Evolutionary conservation across 1,140 invertebrate species (phyloP), one percentile per base, ranked within the genome.

Genomic region (Wasmannia auropunctata): DNA sequence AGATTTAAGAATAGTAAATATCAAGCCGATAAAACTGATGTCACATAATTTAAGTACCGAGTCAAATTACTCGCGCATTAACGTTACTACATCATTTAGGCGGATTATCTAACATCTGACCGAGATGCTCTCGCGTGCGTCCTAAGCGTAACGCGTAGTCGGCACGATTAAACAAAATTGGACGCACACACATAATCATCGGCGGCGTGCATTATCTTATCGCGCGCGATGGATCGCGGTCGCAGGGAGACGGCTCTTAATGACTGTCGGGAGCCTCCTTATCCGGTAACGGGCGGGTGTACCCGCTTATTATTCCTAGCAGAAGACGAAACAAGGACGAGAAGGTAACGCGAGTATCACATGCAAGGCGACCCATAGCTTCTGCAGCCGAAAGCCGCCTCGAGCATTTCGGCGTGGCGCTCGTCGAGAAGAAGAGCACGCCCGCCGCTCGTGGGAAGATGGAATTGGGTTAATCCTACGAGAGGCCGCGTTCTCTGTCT

Each of bases 281-380:
- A 62, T 63, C 62, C 83, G 60, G 40, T 62, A 76, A 49, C 60
- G 34, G 70, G 40, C 43, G 72, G 60, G 22, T 62, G 34, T 56
- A 80, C 58, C 74, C 63, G 87, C 84, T 89, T 88, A 84, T 89
- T 89, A 69, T 88, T 89, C 58, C 74, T 63, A 54, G 77, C 87
- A 75, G 87, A 89, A 88, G 87, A 88, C 81, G 77, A 88, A 89
- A 89, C 87, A 89, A 74, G 81, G 67, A 88, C 79, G 58, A 65
- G 67, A 56, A 70, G 86, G 81, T 86, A 89, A 89, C 87, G 87
- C 87, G 87, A 88, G 81, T 80, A 89, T 89, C 87, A 89, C 87
- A 81, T 88, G 87, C 86, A 84, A 87, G 54, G 46, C 83, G 86
- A 86, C 69, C n/a, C 86, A 60, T 84, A 87, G 87, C 86, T 88